Evolutionary conservation across 2,888 invertebrate species (phyloP).

Genomic region (Erebia aethiops): DNA sequence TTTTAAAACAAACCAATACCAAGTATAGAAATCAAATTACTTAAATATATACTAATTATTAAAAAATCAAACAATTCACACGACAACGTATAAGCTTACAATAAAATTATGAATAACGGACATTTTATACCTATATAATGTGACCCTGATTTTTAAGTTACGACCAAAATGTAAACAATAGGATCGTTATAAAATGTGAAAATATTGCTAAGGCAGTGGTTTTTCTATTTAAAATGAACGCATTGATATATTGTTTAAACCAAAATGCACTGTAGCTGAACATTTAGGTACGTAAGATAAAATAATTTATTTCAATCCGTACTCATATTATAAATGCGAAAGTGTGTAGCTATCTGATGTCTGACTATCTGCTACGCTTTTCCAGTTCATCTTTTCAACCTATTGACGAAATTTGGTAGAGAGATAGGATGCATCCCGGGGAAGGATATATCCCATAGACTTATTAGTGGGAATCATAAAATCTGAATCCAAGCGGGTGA

Average conservation of each 20-base stretch:
- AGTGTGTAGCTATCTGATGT: too few relatives aligned
- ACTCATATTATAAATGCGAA: too few relatives aligned
- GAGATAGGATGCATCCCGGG: too few relatives aligned
- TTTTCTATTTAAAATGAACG: not conserved
- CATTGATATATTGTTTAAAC: not conserved
- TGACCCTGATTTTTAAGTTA: conserved; percentile 22
- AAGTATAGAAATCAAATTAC: conserved; percentile 24
- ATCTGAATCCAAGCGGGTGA: too few relatives aligned
- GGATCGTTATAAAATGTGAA: not conserved
- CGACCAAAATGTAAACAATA: conserved; percentile 16
- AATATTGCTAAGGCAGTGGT: not conserved
- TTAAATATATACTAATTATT: too few relatives aligned
- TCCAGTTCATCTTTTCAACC: too few relatives aligned
- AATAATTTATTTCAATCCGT: not conserved
- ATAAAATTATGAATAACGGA: conserved; percentile 24
- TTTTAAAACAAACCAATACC: conserved; percentile 19
- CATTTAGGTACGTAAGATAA: not conserved
- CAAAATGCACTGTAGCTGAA: not conserved
- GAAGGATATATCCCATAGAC: too few relatives aligned
- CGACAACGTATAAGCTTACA: conserved; percentile 17
- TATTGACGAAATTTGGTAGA: too few relatives aligned
- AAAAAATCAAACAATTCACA: conserved; percentile 24
- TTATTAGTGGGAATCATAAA: too few relatives aligned
- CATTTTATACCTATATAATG: not conserved
- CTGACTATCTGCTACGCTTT: too few relatives aligned